Base-by-base conservation (phyloP, 2,888 invertebrate species). In the Lasioglossum leucozonium region DNA sequence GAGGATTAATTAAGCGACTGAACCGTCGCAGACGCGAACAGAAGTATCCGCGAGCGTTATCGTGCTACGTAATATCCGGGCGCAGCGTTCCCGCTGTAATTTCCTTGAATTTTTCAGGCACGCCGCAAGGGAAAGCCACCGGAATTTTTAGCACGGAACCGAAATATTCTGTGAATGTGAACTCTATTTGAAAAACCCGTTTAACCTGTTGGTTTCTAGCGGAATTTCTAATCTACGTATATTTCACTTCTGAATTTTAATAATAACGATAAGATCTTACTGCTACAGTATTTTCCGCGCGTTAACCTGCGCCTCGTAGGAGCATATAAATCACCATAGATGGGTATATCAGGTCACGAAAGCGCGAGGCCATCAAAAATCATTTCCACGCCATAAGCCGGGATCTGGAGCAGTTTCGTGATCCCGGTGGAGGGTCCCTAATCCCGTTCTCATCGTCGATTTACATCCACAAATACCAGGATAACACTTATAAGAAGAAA, bases 1-100 rank as follows among this genome's bases (percentile, higher is more conserved):
- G 77, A 65, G 78, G 78, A 72, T 83, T 79, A 83, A 85, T 83
- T 73, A 77, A 77, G 67, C 13, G 4, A 5, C 65, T 55, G n/a
- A n/a, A n/a, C n/a, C n/a, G 79, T 67, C 22, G 16, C 37, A 67
- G 30, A 1, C 16, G 55, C 26, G 40, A 55, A 37, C 34, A 18
- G 34, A n/a, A 13, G 16, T 22, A 26, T 76, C 8, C 55, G 51
- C 30, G 4, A 16, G n/a, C n/a, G n/a, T 26, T 37, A 72, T 44
- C 30, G 30, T 44, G 42, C 71, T 6, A 18, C 42, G 44, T 55
- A 65, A 30, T 42, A 62, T 42, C 22, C 65, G 4, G 65, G 34
- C 18, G 8, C 18, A 34, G 18, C 18, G 65, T 65, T 65, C 34
- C 65, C 16, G 30, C 6, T 34, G 30, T 18, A 65, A 34, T 65